These are phyloP conservation scores for Takifugu bimaculatus DNA, from an alignment of 2,113 vertebrate species.

Conservation along the genomic window DNA sequence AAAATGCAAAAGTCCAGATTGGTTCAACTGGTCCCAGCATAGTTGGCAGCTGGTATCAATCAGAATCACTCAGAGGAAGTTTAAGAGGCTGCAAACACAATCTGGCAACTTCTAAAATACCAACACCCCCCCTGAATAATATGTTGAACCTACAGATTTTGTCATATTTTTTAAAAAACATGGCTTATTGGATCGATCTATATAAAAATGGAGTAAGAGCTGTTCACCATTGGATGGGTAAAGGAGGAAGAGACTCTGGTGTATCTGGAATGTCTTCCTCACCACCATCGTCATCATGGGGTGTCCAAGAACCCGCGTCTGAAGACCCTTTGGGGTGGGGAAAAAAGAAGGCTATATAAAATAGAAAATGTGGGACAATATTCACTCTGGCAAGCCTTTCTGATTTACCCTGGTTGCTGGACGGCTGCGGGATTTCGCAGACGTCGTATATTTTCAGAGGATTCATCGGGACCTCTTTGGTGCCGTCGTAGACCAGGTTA, in stretches of 20 bases:
- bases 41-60: too few species aligned
- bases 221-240: constrained; percentile 71
- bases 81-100: too few species aligned
- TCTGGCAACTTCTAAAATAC: too few species aligned
- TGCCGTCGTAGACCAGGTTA: constrained; percentile 92
- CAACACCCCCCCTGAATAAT: background rate
- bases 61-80: too few species aligned
- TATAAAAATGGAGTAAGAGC: background rate
- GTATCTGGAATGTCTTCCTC: constrained; percentile 86
- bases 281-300: constrained; percentile 83
- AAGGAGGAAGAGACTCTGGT: constrained; percentile 75
- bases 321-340: constrained; percentile 76
- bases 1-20: too few species aligned
- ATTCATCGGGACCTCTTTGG: constrained; percentile 98
- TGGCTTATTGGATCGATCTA: too few species aligned
- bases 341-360: background rate
- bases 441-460: constrained; percentile 97
- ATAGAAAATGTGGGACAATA: background rate
- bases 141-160: too few species aligned
- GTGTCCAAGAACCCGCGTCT: constrained; percentile 85
- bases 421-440: constrained; percentile 89
- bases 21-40: too few species aligned
- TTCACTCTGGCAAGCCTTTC: background rate
- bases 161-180: too few species aligned
- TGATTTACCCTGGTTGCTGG: constrained; percentile 85